A percentile compares a stretch with the other conserved stretches of the same genome.
Conservation (phyloP, 2,113 vertebrate species). For the Stegastes partitus region DNA sequence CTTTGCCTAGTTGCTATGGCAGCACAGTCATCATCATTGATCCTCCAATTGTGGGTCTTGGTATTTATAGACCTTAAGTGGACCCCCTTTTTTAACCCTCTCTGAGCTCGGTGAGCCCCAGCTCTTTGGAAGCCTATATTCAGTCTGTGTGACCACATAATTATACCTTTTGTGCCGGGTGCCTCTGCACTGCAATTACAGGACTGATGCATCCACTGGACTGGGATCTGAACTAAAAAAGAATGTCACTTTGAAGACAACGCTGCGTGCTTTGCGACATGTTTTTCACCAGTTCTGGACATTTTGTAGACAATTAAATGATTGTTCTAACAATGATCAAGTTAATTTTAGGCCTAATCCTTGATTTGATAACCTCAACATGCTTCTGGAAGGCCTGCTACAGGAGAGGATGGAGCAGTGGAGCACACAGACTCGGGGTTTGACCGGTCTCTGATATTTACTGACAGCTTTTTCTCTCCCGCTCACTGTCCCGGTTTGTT, state of each 20-base stretch:
- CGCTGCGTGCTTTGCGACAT: no score
- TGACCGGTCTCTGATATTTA: conserved; percentile 11
- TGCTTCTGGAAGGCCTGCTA: background rate
- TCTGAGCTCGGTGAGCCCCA: conserved; percentile 30
- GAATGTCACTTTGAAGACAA: no score
- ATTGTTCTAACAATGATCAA: no score
- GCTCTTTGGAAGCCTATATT: conserved; percentile 4
- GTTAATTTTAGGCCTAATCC: no score
- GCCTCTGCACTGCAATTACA: conserved; percentile 46
- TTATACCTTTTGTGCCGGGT: conserved; percentile 32
- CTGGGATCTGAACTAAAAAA: no score
- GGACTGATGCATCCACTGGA: background rate
- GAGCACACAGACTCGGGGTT: background rate
- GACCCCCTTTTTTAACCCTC: conserved; percentile 64
- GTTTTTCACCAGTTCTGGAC: no score
- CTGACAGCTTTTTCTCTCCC: conserved; percentile 3
- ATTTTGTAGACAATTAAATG: no score
- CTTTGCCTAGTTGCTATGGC: conserved; percentile 85
- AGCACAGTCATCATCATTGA: conserved; percentile 82
- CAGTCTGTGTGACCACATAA: conserved; percentile 52
- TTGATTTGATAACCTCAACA: no score
- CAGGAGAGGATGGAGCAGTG: background rate
- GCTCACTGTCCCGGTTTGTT: conserved; percentile 42
- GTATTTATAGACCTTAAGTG: conserved; percentile 80
- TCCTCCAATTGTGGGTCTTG: conserved; percentile 79